phyloP scores from a whole-genome alignment of 2,113 vertebrate genomes.

The Bos javanicus region DNA sequence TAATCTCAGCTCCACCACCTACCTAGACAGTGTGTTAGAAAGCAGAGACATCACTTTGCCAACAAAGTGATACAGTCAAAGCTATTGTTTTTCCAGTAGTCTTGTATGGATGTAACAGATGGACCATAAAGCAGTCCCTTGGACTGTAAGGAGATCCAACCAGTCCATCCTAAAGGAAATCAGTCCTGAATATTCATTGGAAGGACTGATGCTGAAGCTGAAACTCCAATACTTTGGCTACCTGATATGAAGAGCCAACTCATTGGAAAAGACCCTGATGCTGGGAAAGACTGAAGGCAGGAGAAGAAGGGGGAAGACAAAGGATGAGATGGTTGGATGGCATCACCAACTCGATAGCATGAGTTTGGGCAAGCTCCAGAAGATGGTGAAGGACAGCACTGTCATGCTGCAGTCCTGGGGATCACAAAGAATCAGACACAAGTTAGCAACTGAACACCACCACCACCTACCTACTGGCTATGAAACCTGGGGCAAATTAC shows the following conservation, averaged over 20 bases:
- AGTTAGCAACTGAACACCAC: background rate
- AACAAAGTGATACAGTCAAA: background rate
- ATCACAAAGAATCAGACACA: background rate
- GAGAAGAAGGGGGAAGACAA: background rate
- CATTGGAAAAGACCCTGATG: background rate
- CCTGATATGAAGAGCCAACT: background rate
- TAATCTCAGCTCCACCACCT: background rate
- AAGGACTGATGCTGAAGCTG: background rate
- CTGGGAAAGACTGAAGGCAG: background rate
- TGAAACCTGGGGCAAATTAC: background rate
- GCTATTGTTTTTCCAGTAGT: background rate
- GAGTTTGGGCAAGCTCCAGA: background rate
- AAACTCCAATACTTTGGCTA: background rate
- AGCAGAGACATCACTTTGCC: background rate
- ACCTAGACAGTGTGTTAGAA: background rate
- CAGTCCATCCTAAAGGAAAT: background rate
- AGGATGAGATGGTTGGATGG: background rate
- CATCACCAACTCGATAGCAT: background rate
- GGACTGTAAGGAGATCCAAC: background rate
- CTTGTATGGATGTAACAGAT: background rate
- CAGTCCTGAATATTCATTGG: background rate
- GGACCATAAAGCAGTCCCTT: background rate
- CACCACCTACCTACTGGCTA: background rate
- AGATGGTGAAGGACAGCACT: background rate
- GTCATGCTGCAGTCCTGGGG: background rate